A percentile compares a stretch with the other conserved stretches of the same genome.
phyloP scores from a whole-genome alignment of 2,113 vertebrate species.

The Marmota monax region DNA sequence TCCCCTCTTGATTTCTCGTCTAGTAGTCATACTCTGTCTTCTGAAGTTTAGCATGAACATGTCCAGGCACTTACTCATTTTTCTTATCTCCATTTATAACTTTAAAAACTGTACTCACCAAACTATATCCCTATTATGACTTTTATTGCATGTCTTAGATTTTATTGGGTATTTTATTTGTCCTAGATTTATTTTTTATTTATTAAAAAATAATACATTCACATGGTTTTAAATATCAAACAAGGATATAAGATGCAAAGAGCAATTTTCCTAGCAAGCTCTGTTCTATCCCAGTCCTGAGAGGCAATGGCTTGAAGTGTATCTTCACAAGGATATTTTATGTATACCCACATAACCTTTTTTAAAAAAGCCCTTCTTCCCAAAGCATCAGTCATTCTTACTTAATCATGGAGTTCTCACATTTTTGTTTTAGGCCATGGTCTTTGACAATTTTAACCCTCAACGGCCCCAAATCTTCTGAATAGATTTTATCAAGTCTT shows the following conservation, averaged over 20 bases:
- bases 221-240: not conserved
- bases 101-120: not conserved
- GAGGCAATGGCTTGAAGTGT: not conserved
- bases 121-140: conserved; percentile 2
- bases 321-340: conserved; percentile 50
- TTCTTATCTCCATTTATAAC: conserved; percentile 42
- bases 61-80: conserved; percentile 1
- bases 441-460: not conserved
- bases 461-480: not conserved
- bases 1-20: conserved; percentile 29
- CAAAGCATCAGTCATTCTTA: not conserved
- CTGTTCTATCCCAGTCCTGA: not conserved
- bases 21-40: conserved; percentile 14
- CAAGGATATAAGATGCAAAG: not conserved
- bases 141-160: not conserved
- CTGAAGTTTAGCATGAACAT: not conserved
- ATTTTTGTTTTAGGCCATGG: not conserved
- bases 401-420: not conserved
- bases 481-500: conserved; percentile 14
- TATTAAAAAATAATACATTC: conserved; percentile 31
- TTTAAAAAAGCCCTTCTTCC: not conserved
- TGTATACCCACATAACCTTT: not conserved
- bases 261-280: not conserved
- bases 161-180: not conserved
- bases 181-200: not conserved